phyloP scores from a whole-genome alignment of 2,888 invertebrate genomes.

The Lasius platythorax region DNA sequence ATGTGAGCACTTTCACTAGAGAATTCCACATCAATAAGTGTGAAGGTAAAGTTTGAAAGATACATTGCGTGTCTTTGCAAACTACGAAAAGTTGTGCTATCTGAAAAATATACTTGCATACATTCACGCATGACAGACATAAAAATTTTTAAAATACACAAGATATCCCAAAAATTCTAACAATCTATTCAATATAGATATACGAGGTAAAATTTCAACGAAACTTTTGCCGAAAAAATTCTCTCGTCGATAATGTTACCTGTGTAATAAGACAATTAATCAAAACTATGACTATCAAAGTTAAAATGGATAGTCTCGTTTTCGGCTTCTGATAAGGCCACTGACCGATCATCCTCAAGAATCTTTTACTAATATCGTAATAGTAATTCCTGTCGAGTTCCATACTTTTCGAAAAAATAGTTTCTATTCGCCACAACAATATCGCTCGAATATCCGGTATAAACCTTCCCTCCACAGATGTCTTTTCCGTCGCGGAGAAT shows the following conservation, averaged over 20 bases:
- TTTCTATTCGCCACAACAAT: background rate
- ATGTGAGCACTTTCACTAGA: constrained; percentile 14
- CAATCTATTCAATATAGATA: background rate
- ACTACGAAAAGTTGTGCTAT: background rate
- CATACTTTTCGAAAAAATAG: background rate
- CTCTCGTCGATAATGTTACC: constrained; percentile 9
- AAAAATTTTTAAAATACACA: background rate
- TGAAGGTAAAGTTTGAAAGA: constrained; percentile 10
- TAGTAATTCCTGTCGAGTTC: background rate
- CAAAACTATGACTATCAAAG: background rate
- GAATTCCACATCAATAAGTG: background rate
- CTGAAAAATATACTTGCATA: background rate
- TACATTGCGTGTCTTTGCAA: constrained; percentile 14
- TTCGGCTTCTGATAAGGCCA: constrained; percentile 36
- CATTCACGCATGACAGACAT: background rate
- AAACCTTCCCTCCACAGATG: background rate
- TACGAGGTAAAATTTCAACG: background rate
- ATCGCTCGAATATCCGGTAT: background rate
- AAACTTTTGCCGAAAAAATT: background rate
- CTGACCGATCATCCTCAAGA: background rate
- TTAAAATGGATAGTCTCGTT: background rate
- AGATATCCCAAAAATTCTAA: background rate
- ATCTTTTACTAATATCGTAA: constrained; percentile 15
- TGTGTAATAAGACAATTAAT: background rate
- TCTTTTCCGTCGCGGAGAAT: background rate